Conservation (phyloP, 2,113 vertebrate genomes). For the Proteles cristata region DNA sequence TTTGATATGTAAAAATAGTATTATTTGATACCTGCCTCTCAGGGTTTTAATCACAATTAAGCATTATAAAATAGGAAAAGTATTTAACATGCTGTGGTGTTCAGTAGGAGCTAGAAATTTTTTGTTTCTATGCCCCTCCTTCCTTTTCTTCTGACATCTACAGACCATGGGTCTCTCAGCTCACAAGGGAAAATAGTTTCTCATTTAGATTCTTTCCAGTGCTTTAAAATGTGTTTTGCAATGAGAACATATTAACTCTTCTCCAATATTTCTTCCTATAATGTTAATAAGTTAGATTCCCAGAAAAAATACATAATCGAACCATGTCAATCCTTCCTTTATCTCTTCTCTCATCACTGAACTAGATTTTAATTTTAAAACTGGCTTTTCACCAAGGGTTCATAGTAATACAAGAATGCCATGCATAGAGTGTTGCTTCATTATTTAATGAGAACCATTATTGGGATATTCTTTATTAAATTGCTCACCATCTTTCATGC, state of each 20-base stretch:
- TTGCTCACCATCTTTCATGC: neutral
- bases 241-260: neutral
- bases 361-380: neutral
- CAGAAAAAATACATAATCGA: neutral
- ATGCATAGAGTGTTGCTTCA: neutral
- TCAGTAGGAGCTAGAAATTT: neutral
- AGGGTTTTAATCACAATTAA: neutral
- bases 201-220: neutral
- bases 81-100: neutral
- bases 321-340: neutral
- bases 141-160: neutral
- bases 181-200: neutral
- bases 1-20: neutral
- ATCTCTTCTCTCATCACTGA: neutral
- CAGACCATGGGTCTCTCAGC: neutral
- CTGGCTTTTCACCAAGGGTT: neutral
- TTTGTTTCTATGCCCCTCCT: neutral
- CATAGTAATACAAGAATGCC: neutral
- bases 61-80: neutral
- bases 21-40: neutral
- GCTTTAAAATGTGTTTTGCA: neutral
- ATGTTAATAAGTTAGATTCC: neutral
- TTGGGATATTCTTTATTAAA: neutral
- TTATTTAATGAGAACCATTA: neutral
- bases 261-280: neutral